Conservation (phyloP, 2,113 vertebrate species). For the Colossoma macropomum region DNA sequence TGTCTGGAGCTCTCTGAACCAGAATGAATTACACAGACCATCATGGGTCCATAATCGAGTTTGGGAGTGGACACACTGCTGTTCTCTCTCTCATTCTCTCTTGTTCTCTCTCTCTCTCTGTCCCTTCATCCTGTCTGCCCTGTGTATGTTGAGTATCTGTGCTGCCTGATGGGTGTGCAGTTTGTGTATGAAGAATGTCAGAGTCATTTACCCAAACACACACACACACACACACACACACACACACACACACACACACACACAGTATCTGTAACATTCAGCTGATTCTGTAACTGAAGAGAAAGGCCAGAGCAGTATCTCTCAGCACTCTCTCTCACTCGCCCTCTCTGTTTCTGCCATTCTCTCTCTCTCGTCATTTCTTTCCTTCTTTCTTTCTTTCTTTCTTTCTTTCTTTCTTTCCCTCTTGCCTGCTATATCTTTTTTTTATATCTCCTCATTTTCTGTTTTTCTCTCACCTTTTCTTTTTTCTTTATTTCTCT, state of each 20-base stretch:
- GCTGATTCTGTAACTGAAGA: constrained; percentile 57
- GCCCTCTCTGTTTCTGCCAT: not conserved
- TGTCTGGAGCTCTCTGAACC: constrained; percentile 62
- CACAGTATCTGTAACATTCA: constrained; percentile 62
- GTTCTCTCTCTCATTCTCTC: constrained; percentile 50
- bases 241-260: constrained; percentile 30
- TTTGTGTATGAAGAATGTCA: constrained; percentile 53
- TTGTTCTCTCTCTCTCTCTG: constrained; percentile 13
- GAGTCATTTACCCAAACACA: constrained; percentile 49
- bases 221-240: no score
- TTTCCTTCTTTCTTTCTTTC: not conserved
- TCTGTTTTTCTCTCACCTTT: not conserved
- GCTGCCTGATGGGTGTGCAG: no score
- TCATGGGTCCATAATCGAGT: constrained; percentile 64
- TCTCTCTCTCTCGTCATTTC: not conserved
- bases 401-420: constrained; percentile 30
- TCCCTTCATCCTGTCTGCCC: constrained; percentile 41
- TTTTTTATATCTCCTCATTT: not conserved
- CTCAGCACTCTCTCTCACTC: constrained; percentile 23
- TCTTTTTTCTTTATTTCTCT: not conserved
- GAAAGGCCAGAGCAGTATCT: constrained; percentile 67
- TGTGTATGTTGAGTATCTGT: constrained; percentile 6
- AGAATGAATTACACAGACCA: constrained; percentile 60
- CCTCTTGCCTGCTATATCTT: not conserved
- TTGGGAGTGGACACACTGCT: constrained; percentile 43